A percentile compares a stretch with the other conserved stretches of the same genome.
Conservation (phyloP, 2,797 vertebrate genomes). For the Sparus aurata region DNA sequence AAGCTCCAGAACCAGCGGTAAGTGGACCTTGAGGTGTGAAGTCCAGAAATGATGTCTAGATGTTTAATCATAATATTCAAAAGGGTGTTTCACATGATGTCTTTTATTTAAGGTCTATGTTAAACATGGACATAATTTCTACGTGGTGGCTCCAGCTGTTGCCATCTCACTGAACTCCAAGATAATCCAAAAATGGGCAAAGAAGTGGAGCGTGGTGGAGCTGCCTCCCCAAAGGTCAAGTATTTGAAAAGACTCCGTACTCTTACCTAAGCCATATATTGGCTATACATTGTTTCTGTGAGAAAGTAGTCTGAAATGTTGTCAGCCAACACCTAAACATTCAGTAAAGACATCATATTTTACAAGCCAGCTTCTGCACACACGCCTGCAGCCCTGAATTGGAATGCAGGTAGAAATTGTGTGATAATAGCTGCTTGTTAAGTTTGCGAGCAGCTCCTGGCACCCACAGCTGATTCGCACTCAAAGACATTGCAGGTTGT, state of each 20-base stretch:
- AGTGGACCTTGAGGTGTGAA: too few species aligned
- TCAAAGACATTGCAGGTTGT: constrained; percentile 11
- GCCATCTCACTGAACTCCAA: too few species aligned
- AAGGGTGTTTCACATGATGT: not conserved
- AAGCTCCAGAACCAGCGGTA: not conserved
- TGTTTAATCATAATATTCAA: too few species aligned
- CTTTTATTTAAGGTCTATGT: not conserved
- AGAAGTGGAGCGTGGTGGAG: too few species aligned
- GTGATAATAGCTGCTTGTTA: not conserved
- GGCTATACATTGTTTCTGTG: not conserved
- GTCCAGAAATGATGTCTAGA: too few species aligned
- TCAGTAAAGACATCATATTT: not conserved
- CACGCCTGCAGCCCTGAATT: not conserved
- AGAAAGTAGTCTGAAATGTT: not conserved
- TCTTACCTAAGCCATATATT: too few species aligned
- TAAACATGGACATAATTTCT: too few species aligned
- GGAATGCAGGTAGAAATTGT: not conserved
- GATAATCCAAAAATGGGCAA: too few species aligned
- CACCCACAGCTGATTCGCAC: not conserved
- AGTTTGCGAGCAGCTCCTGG: not conserved
- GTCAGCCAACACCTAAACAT: not conserved
- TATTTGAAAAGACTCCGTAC: too few species aligned
- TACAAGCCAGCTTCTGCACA: not conserved
- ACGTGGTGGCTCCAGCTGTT: too few species aligned
- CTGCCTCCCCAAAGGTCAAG: too few species aligned